Percentiles rank a stretch among this genome's conserved stretches.
These are phyloP conservation scores for Gephyroberyx darwinii DNA, from an alignment of 2,797 vertebrate genomes.

Conservation along the genomic window DNA sequence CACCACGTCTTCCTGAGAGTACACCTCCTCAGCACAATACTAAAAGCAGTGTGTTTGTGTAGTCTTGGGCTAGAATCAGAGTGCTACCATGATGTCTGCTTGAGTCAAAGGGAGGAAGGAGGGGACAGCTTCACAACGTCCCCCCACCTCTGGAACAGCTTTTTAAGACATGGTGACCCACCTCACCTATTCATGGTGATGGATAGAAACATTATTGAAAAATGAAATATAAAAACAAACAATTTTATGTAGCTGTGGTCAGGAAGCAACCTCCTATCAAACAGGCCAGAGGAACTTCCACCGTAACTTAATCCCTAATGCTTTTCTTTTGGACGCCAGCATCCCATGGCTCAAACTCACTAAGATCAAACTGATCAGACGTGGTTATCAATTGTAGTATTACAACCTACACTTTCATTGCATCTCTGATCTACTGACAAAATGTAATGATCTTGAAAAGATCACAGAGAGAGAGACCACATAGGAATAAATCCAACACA, in stretches of 20 bases:
- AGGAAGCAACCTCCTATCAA: no score
- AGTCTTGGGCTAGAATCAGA: not conserved
- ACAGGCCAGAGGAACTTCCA: no score
- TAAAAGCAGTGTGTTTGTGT: no score
- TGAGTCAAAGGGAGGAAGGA: not conserved
- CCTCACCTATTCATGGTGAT: not conserved
- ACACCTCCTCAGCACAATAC: no score
- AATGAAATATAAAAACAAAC: no score
- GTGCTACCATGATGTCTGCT: not conserved
- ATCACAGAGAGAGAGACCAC: not conserved
- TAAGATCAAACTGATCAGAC: not conserved
- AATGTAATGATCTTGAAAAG: no score
- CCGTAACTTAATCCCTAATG: not conserved
- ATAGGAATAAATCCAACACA: not conserved
- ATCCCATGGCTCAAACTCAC: not conserved
- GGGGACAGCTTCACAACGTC: not conserved
- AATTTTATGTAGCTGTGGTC: no score
- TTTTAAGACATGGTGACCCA: no score
- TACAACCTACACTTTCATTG: not conserved
- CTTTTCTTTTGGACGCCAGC: no score
- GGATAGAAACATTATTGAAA: no score
- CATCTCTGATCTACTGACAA: no score
- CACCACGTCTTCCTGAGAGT: no score
- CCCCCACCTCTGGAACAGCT: slow-evolving; percentile 24
- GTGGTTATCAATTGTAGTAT: not conserved